These are phyloP conservation scores for Osmoderma eremita DNA, from an alignment of 2,888 invertebrate genomes.

Conservation along the genomic window DNA sequence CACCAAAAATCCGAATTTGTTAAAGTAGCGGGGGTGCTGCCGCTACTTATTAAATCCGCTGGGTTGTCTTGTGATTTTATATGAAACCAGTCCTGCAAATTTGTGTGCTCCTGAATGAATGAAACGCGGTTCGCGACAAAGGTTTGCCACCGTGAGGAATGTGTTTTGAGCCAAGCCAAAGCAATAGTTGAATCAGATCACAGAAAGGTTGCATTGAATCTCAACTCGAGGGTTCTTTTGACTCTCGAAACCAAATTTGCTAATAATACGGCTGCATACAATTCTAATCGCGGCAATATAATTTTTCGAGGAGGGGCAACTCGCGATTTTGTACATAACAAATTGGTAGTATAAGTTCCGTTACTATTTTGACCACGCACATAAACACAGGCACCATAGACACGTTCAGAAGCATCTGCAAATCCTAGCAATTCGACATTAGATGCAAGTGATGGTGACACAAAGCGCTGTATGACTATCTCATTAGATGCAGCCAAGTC, in stretches of 20 bases:
- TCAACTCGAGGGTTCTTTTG: neutral
- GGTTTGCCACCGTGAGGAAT: slow-evolving; percentile 44
- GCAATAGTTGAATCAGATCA: slow-evolving; percentile 50
- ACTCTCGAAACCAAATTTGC: slow-evolving; percentile 38
- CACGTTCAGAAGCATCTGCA: slow-evolving; percentile 41
- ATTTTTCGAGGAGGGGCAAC: slow-evolving; percentile 46
- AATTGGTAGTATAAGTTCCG: neutral
- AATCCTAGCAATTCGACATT: slow-evolving; percentile 45
- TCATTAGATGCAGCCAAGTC: slow-evolving; percentile 30
- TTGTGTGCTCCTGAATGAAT: slow-evolving; percentile 39
- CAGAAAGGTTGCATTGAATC: slow-evolving; percentile 31
- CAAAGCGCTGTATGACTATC: slow-evolving; percentile 2
- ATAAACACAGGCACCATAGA: slow-evolving; percentile 32
- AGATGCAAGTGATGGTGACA: neutral
- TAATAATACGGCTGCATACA: slow-evolving; percentile 46
- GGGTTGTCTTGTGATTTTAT: slow-evolving; percentile 43
- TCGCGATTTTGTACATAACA: slow-evolving; percentile 32
- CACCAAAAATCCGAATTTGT: no score
- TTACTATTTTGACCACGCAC: neutral
- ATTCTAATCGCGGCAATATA: slow-evolving; percentile 47
- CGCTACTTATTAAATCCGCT: slow-evolving; percentile 43
- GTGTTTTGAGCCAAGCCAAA: slow-evolving; percentile 46
- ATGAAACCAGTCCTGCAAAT: slow-evolving; percentile 42
- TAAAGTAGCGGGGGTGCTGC: no score
- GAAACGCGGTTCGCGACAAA: slow-evolving; percentile 47